These are phyloP conservation scores for Amphipoea oculea DNA, from an alignment of 2,888 invertebrate genomes.

Conservation along the genomic window DNA sequence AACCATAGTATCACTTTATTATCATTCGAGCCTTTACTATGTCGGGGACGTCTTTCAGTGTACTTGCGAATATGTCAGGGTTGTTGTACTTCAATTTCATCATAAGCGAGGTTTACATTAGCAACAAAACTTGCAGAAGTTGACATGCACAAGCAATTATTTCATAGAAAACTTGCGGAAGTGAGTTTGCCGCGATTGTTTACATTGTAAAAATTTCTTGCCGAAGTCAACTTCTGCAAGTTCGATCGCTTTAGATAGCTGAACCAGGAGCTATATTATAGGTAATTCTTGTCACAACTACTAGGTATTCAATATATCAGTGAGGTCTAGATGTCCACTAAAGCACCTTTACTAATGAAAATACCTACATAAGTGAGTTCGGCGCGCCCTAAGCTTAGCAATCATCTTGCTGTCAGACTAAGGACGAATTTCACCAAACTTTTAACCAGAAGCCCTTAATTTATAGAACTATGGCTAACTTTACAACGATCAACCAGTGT, in stretches of 20 bases:
- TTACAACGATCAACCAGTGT: neutral
- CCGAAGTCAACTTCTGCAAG: neutral
- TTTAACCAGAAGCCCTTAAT: too few species aligned
- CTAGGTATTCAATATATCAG: neutral
- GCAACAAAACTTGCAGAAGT: neutral
- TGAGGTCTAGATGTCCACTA: neutral
- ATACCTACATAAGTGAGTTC: neutral
- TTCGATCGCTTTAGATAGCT: neutral
- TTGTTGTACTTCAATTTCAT: neutral
- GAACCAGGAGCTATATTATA: neutral
- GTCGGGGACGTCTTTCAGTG: neutral
- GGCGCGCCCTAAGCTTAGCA: neutral
- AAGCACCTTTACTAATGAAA: neutral
- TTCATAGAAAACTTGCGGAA: neutral
- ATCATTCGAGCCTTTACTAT: slow-evolving; percentile 5
- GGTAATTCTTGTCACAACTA: neutral
- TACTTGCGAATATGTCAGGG: neutral
- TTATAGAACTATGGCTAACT: neutral
- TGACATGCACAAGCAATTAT: neutral
- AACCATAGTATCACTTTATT: slow-evolving; percentile 12
- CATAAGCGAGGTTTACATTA: neutral
- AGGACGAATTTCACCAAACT: too few species aligned
- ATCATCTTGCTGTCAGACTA: neutral
- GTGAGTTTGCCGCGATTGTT: neutral
- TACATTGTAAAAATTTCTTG: neutral